Percentiles rank a stretch among this genome's conserved stretches.
These are phyloP conservation scores for Salticus scenicus DNA, from an alignment of 2,888 invertebrate species.

Conservation along the genomic window DNA sequence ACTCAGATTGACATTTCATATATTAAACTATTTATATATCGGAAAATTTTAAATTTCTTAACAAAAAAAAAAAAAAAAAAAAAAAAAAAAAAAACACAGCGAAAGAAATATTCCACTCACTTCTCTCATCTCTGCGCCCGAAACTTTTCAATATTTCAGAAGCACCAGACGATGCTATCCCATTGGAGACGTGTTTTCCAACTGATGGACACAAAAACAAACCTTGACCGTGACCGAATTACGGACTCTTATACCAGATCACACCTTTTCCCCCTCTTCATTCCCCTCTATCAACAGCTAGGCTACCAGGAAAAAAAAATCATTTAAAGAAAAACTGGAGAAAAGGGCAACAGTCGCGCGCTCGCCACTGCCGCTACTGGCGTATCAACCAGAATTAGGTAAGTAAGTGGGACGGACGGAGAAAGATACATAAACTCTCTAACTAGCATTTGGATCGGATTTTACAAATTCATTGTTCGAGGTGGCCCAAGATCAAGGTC, in stretches of 20 bases:
- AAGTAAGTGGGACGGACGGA: neutral
- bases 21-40: too few species aligned
- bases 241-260: slow-evolving; percentile 34
- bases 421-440: neutral
- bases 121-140: neutral
- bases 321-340: neutral
- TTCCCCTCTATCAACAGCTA: neutral
- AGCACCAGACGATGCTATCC: slow-evolving; percentile 18
- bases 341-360: neutral
- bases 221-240: slow-evolving; percentile 58
- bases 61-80: too few species aligned
- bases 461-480: neutral
- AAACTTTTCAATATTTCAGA: neutral
- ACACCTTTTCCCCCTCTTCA: slow-evolving; percentile 5
- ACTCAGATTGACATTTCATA: too few species aligned
- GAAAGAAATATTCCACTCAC: slow-evolving; percentile 33
- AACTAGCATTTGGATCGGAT: neutral
- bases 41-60: too few species aligned
- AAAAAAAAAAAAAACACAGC: too few species aligned
- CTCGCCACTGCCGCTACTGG: neutral
- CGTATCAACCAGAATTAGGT: neutral
- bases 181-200: slow-evolving; percentile 3
- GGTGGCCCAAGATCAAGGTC: neutral
- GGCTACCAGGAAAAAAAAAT: neutral
- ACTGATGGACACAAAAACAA: slow-evolving; percentile 36